phyloP scores from a whole-genome alignment of 53 echinoderm and acorn worm genomes.

The Stichopus horrens region DNA sequence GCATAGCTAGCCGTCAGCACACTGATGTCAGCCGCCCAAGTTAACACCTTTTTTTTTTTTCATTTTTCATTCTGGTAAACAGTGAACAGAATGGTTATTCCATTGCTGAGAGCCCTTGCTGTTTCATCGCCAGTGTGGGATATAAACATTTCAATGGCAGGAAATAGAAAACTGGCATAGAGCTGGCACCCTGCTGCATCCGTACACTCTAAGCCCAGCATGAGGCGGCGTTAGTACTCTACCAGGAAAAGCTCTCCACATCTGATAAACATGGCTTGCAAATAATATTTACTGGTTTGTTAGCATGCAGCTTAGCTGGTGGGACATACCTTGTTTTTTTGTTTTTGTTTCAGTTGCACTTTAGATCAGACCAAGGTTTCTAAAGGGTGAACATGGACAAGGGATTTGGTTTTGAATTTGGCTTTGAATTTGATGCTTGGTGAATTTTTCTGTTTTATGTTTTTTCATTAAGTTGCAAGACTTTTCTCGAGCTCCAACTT shows the following conservation, averaged over 20 bases:
- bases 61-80: neutral
- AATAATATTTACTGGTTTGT: slow-evolving; percentile 2
- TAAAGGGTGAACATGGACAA: too few species aligned
- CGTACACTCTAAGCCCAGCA: slow-evolving; percentile 25
- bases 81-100: slow-evolving; percentile 15
- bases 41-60: neutral
- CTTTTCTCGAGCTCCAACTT: too few species aligned
- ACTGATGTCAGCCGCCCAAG: neutral
- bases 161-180: slow-evolving; percentile 27
- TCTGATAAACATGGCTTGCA: slow-evolving; percentile 1
- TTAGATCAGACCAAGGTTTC: too few species aligned
- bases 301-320: neutral
- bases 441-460: too few species aligned
- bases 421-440: too few species aligned
- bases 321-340: neutral
- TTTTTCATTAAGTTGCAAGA: too few species aligned
- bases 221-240: neutral
- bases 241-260: neutral
- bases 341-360: too few species aligned
- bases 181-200: slow-evolving; percentile 37
- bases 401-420: too few species aligned
- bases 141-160: slow-evolving; percentile 30
- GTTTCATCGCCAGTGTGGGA: neutral
- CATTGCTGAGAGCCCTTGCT: slow-evolving; percentile 22
- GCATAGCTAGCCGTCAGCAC: neutral